Percentiles rank a stretch among this genome's conserved stretches.
These are phyloP conservation scores for Psilopsiagon aurifrons DNA, from an alignment of 2,113 vertebrate genomes.

Conservation along the genomic window DNA sequence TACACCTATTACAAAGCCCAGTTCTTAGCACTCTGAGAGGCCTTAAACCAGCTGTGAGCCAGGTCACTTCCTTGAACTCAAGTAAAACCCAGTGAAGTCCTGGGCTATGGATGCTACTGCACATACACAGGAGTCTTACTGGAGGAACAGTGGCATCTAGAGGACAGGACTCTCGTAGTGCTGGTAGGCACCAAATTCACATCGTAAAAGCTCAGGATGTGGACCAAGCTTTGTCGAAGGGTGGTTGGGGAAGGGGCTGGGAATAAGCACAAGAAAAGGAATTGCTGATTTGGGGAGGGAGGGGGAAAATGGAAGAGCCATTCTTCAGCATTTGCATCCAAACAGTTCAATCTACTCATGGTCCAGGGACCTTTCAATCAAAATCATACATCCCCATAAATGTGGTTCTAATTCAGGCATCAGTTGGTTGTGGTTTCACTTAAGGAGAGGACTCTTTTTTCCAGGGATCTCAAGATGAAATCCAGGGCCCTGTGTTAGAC, in stretches of 20 bases:
- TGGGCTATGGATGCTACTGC: not conserved
- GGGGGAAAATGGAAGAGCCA: not conserved
- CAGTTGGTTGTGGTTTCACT: not conserved
- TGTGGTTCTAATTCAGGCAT: not conserved
- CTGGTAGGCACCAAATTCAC: not conserved
- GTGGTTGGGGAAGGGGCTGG: not conserved
- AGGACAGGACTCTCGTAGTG: not conserved
- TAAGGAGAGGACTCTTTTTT: not conserved
- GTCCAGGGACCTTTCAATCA: not conserved
- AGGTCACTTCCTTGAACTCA: not conserved
- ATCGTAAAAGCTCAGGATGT: rapidly evolving
- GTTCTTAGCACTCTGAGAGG: not conserved
- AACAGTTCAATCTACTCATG: rapidly evolving
- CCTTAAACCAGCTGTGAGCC: not conserved
- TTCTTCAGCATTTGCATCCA: not conserved
- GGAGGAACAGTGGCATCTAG: slow-evolving; percentile 31
- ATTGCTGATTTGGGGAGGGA: not conserved
- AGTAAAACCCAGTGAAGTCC: not conserved
- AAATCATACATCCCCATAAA: not conserved
- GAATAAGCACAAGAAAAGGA: rapidly evolving
- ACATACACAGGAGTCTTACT: not conserved
- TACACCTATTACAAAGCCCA: not conserved
- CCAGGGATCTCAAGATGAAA: not conserved
- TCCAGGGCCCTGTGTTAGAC: not conserved
- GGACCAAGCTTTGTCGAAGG: not conserved